Evolutionary conservation across 2,888 invertebrate genomes (phyloP), one percentile per base, ranked within the genome.

Genomic region (Cryptocheilus praepositus): DNA sequence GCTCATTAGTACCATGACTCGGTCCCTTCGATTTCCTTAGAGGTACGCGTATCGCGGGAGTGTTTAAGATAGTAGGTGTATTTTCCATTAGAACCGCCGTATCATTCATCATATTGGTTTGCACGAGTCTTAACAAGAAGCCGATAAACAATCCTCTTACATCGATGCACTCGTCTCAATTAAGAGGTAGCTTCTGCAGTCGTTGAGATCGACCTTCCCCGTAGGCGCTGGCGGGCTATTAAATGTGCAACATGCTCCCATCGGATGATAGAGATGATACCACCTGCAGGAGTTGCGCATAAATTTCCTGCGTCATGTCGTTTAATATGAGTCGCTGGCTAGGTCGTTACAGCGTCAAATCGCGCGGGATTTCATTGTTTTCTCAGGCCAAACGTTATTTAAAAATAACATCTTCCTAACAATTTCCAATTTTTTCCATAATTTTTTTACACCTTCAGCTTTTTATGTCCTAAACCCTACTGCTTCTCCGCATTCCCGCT

Each of bases 141-240:
- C 60, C 67, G 62, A 65, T 55, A 62, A 67, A 63, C 60, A 76
- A 69, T 76, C 74, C 69, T 71, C 67, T 76, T 76, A 71, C 57
- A 65, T 55, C 67, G 70, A 72, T 72, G 44, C 64, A 68, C 72
- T 76, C 70, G 66, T 67, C 64, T 64, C 67, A 68, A 76, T 74
- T 76, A 70, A 58, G 61, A 44, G 44, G 49, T 36, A 75, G 71
- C 61, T 64, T 51, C 69, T 67, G 73, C 64, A 71, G 74, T 71
- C 63, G 74, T 60, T 68, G 61, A 63, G 74, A 74, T 78, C 71
- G 68, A 67, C 52, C 59, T 55, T 52, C 57, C 64, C 73, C 61
- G 57, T 52, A 21, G 18, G 44, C 28, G 51, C 44, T 59, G 52
- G 45, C 54, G 45, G 59, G 55, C 64, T 51, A 67, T 64, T 67